Evolutionary conservation across 2,888 invertebrate genomes (phyloP).

Genomic region (Galerucella pusilla): DNA sequence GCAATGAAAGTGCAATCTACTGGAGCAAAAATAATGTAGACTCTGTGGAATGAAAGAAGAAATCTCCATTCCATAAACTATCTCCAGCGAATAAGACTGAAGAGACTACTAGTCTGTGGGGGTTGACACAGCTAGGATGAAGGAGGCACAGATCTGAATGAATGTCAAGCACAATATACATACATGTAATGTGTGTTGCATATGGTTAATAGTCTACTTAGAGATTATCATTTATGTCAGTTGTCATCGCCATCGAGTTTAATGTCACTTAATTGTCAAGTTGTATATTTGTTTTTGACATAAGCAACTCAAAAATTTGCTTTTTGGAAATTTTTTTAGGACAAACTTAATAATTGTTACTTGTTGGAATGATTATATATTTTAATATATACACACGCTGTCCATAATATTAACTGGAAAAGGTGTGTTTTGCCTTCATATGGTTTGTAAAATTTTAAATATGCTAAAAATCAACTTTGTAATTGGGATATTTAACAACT

Average conservation of each 20-base stretch:
- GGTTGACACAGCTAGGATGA: too few species aligned
- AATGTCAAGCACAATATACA: too few species aligned
- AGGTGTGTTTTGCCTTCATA: constrained; percentile 17
- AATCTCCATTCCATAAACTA: too few species aligned
- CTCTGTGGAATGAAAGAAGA: too few species aligned
- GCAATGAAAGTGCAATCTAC: too few species aligned
- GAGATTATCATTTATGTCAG: not conserved
- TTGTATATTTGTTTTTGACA: constrained; percentile 32
- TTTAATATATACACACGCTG: not conserved
- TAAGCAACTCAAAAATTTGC: constrained; percentile 23
- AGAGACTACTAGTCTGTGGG: too few species aligned
- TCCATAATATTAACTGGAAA: not conserved
- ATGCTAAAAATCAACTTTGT: constrained; percentile 33
- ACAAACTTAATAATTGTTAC: constrained; percentile 1
- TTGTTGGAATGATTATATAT: constrained; percentile 15
- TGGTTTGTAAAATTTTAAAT: constrained; percentile 21
- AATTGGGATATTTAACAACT: constrained; percentile 27
- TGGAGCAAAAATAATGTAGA: too few species aligned
- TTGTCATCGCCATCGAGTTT: constrained; percentile 16
- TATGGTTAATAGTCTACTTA: too few species aligned
- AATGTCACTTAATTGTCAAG: constrained; percentile 21
- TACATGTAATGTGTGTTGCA: too few species aligned
- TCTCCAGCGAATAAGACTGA: too few species aligned
- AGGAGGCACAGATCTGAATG: too few species aligned
- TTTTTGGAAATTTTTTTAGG: constrained; percentile 15